phyloP scores from a whole-genome alignment of 2,113 vertebrate species.

The Arenaria interpres region DNA sequence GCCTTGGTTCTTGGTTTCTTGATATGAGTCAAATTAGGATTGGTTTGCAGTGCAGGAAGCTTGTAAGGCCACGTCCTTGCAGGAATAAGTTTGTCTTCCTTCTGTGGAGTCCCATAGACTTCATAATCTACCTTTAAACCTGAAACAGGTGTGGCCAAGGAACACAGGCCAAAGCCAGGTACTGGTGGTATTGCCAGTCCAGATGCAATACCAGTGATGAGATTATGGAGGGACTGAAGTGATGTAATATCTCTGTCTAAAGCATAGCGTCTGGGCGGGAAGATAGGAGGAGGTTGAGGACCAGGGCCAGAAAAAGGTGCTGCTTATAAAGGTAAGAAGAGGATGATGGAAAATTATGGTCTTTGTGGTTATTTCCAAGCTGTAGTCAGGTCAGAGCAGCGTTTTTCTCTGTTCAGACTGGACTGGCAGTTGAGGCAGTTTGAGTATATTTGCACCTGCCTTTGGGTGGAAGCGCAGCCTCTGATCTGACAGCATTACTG shows the following conservation, averaged over 20 bases:
- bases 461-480: background rate
- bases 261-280: background rate
- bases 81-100: background rate
- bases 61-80: background rate
- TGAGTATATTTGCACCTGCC: background rate
- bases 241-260: background rate
- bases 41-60: background rate
- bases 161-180: background rate
- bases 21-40: background rate
- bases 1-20: background rate
- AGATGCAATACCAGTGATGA: background rate
- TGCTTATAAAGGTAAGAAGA: background rate
- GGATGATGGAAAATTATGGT: background rate
- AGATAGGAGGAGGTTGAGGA: background rate
- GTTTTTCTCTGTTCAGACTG: background rate
- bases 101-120: background rate
- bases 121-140: background rate
- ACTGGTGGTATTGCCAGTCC: background rate
- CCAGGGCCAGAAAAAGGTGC: background rate
- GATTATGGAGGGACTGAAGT: rapidly evolving
- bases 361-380: background rate
- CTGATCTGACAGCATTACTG: background rate
- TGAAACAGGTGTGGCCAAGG: background rate
- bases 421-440: background rate
- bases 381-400: background rate